Evolutionary conservation across 2,888 invertebrate genomes (phyloP).

Genomic region (Euzophera pinguis): DNA sequence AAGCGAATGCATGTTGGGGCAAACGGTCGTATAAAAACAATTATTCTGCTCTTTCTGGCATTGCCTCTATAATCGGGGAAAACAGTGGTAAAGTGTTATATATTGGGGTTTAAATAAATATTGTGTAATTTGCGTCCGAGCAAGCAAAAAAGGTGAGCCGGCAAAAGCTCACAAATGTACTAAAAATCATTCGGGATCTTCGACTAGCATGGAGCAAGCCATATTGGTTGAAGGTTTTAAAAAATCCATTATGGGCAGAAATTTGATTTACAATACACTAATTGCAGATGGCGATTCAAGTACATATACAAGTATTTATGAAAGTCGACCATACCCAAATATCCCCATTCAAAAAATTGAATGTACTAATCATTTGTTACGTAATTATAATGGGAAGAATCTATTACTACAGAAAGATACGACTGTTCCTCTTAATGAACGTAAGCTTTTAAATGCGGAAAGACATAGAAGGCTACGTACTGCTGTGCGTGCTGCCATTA

Average conservation of each 20-base stretch:
- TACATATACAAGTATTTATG: conserved; percentile 19
- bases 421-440: too few species aligned
- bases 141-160: background rate
- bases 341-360: conserved; percentile 18
- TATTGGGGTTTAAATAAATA: conserved; percentile 17
- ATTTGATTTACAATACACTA: conserved; percentile 16
- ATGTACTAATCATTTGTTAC: conserved; percentile 15
- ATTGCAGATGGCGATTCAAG: conserved; percentile 20
- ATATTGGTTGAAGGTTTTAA: conserved; percentile 19
- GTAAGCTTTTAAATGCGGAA: too few species aligned
- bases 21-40: conserved; percentile 17
- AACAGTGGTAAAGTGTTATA: conserved; percentile 14
- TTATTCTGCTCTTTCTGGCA: conserved; percentile 12
- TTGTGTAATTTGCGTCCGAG: conserved; percentile 13
- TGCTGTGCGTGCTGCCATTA: too few species aligned
- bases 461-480: too few species aligned
- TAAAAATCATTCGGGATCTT: conserved; percentile 15
- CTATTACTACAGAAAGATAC: too few species aligned
- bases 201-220: conserved; percentile 13
- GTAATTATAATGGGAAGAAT: background rate
- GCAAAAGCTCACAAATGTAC: conserved; percentile 11
- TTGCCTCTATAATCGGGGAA: conserved; percentile 12
- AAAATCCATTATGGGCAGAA: conserved; percentile 7
- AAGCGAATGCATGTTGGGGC: conserved; percentile 19
- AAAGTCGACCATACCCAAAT: conserved; percentile 19